Evolutionary conservation across 2,888 invertebrate genomes (phyloP), one percentile per base, ranked within the genome.

Genomic region (Lissocephala sabroskyi): DNA sequence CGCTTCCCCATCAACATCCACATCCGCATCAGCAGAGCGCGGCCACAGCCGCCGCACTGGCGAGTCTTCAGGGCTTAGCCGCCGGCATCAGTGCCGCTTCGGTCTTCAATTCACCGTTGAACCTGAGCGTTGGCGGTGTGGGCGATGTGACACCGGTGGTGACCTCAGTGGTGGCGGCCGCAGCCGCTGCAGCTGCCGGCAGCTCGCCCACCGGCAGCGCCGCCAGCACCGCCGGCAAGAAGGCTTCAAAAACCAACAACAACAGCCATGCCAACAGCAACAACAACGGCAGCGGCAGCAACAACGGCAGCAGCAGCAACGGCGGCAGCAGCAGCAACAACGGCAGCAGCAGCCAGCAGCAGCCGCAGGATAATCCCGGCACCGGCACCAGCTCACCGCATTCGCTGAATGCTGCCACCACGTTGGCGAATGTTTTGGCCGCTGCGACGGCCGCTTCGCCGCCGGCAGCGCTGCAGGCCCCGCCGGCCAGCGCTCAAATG

Each of bases 41-140:
- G 44, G 64, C 79, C 57, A 63, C 78, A 60, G 66, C 78, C 45
- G 90, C 90, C 18, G 88, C 88, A 71, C 87, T 89, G 56, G 90
- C 91, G 49, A 88, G 88, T 65, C 86, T 90, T 63, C 89, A 89
- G 79, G 89, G 88, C 79, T 83, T 87, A 74, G 85, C 86, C 18
- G 70, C 70, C 17, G 79, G 78, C 49, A 78, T 80, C 57, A 75
- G 79, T 58, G 80, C 81, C 41, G 86, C 87, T 59, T 86, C 86
- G 63, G 89, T 92, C 79, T 91, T 91, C 85, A 92, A 93, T 85
- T 92, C 93, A 50, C 94, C 94, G 26, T 87, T 94, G 70, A 94
- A 94, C 85, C 87, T 94, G 74, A 94, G 93, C 83, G 92, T 94
- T 71, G 91, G 91, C 77, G 80, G 79, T 23, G 65, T 63, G 23